Evolutionary conservation across 2,113 vertebrate genomes (phyloP).

Genomic region (Genyomyrus donnyi): DNA sequence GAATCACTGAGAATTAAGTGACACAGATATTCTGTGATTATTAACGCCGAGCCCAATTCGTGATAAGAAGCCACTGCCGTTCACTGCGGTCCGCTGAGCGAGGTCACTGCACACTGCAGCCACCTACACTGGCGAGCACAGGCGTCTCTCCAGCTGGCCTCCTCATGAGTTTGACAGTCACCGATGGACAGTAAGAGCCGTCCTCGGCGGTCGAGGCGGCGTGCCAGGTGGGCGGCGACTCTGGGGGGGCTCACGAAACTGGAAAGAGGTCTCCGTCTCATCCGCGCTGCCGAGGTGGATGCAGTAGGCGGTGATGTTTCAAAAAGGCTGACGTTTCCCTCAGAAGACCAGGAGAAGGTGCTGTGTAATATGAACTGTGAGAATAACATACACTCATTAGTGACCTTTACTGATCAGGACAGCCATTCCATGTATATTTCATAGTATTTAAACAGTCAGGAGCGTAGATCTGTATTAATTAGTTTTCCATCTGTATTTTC

Average conservation of each 20-base stretch:
- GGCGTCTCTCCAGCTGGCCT: constrained; percentile 18
- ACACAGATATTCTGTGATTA: not conserved
- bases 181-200: not conserved
- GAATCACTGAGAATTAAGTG: not conserved
- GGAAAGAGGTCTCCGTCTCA: not conserved
- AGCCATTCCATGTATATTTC: not conserved
- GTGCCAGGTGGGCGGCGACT: not conserved
- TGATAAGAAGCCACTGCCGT: not conserved
- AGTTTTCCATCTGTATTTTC: not conserved
- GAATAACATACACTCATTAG: not conserved
- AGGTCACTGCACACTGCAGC: not conserved
- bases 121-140: constrained; percentile 7
- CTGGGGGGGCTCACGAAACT: not conserved
- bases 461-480: not conserved
- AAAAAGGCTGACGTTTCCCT: not conserved
- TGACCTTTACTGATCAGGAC: not conserved
- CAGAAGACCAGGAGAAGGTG: not conserved
- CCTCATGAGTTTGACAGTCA: constrained; percentile 9
- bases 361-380: not conserved
- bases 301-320: constrained; percentile 13
- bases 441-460: not conserved
- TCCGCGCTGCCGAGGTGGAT: constrained; percentile 13
- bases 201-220: not conserved
- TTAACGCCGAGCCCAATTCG: not conserved
- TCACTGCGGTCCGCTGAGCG: not conserved